Evolutionary conservation across 2,797 vertebrate genomes (phyloP), one percentile per base, ranked within the genome.

Genomic region (Alca torda): DNA sequence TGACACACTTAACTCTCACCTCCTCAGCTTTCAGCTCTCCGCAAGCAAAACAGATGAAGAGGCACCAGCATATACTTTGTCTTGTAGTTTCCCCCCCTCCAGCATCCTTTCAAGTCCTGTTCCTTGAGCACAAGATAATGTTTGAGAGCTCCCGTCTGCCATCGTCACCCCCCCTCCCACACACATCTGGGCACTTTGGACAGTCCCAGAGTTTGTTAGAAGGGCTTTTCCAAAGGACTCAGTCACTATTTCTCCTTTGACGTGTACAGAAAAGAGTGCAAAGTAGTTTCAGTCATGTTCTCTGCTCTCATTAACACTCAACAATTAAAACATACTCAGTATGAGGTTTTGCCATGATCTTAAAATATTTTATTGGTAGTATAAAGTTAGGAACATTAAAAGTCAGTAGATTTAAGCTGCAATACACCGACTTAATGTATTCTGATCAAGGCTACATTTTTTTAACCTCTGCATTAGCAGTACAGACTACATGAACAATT

Each of bases 351-450:
- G 72, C 39, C 64, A 60, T 14, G 70, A 93, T 79, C 74, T 92
- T 92, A 96, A 94, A 96, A 80, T 17, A 45, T 37, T 97, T 97
- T 96, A 95, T 95, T 97, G 46, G 46, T 46, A 85, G 35, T 19
- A 74, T 39, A 76, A 51, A 82, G 84, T 48, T n/a, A 26, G 37
- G 30, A 85, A 43, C 50, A 61, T 75, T 94, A 96, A 96, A 96
- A 96, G 75, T 68, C 96, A 90, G 83, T 86, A 86, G 84, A 90
- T 94, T 84, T 45, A 63, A 84, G 56, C 19, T 60, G 33, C 72
- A 84, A 54, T 89, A 92, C 93, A 89, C 88, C 0, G 18, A 77
- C 77, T 92, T 73, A 18, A 25, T 56, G 73, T 68, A 96, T 87
- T 94, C 95, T 84, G 64, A 63, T 67, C 39, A 41, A 92, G 90